A percentile compares a stretch with the other conserved stretches of the same genome.
Evolutionary conservation across 2,797 vertebrate genomes (phyloP).

Genomic region (Anguilla obscura): DNA sequence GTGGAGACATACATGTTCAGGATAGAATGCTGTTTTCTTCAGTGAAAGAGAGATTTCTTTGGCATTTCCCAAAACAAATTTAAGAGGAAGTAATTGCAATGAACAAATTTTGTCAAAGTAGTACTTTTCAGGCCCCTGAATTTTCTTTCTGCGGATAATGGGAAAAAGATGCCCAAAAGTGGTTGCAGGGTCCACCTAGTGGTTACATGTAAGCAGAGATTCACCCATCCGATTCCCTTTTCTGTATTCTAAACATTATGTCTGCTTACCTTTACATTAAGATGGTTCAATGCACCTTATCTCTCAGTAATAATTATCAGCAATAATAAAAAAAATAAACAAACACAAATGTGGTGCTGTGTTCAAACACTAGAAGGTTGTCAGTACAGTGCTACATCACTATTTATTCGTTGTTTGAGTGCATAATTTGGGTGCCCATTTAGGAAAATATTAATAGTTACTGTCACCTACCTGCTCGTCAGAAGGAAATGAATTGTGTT

Average conservation of each 20-base stretch:
- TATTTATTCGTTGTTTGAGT: neutral
- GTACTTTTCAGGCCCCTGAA: neutral
- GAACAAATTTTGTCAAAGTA: neutral
- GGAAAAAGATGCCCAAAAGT: slow-evolving; percentile 23
- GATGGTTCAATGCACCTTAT: neutral
- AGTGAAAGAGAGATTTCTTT: neutral
- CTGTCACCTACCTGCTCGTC: neutral
- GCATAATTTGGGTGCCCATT: neutral
- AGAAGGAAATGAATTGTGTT: neutral
- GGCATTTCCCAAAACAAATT: neutral
- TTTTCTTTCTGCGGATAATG: neutral
- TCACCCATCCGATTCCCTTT: neutral
- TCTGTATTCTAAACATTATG: neutral
- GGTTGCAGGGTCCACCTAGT: slow-evolving; percentile 52
- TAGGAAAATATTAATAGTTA: too few relatives aligned
- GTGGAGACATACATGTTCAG: neutral
- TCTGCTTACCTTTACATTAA: neutral
- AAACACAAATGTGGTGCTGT: neutral
- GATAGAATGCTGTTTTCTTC: neutral
- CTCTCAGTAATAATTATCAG: too few relatives aligned
- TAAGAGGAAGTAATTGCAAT: neutral
- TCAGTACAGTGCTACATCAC: neutral
- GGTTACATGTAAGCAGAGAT: slow-evolving; percentile 23
- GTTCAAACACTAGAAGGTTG: neutral
- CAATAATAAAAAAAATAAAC: too few relatives aligned